Evolutionary conservation across 92 coral and sea anemone species (phyloP).

Genomic region (Parazoanthus atlanticus): DNA sequence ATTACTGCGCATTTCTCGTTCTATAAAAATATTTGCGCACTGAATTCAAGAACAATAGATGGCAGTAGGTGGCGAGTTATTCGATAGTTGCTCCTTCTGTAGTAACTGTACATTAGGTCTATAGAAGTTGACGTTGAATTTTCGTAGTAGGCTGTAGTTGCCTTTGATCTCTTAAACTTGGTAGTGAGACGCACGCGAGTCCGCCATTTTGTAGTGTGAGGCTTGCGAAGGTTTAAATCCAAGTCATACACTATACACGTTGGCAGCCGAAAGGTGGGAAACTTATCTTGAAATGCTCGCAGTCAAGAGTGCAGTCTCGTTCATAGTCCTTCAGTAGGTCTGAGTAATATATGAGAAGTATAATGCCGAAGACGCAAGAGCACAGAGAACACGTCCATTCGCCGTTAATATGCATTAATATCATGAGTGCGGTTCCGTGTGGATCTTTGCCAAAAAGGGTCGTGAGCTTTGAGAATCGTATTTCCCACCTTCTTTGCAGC

Average conservation of each 20-base stretch:
- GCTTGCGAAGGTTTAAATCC: background rate
- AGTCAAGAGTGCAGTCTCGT: background rate
- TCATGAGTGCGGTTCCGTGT: no score
- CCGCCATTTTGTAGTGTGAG: conserved; percentile 43
- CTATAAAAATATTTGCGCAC: no score
- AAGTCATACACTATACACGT: conserved; percentile 9
- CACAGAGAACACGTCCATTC: background rate
- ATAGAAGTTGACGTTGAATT: conserved; percentile 59
- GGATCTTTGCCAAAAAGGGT: no score
- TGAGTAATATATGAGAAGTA: background rate
- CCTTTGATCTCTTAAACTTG: conserved; percentile 39
- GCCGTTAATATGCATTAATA: no score
- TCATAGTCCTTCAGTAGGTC: background rate
- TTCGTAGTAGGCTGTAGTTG: conserved; percentile 50
- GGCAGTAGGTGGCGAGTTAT: no score
- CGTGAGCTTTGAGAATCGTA: no score
- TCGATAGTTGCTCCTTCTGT: no score
- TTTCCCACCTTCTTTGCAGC: no score
- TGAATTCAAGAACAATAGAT: no score
- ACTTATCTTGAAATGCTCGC: conserved; percentile 15
- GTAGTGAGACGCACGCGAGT: conserved; percentile 36
- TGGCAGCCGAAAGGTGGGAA: conserved; percentile 21
- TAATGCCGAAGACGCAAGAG: background rate
- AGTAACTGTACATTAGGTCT: conserved; percentile 55
- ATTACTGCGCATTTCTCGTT: no score